phyloP scores from a whole-genome alignment of 92 coral and sea anemone genomes.

The Bergia puertoricense region DNA sequence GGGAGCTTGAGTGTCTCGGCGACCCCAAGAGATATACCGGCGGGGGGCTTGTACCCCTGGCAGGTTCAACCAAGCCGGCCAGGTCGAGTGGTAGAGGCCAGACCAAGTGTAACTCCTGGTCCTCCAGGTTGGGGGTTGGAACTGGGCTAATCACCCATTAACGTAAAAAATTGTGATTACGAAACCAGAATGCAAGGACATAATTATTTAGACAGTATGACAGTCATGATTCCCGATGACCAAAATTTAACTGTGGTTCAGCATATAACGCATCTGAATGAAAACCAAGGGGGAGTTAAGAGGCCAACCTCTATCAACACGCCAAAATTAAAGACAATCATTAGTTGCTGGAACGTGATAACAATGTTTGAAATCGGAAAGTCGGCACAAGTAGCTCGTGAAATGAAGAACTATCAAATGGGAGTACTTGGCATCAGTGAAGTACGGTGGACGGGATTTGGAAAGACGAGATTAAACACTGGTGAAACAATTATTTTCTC shows the following conservation, averaged over 20 bases:
- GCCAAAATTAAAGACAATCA: neutral
- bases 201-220: neutral
- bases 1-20: too few relatives aligned
- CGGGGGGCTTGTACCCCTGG: too few relatives aligned
- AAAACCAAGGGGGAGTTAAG: conserved; percentile 9
- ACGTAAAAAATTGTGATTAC: neutral
- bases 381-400: neutral
- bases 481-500: neutral
- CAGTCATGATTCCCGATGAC: conserved; percentile 13
- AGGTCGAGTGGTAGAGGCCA: too few relatives aligned
- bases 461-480: neutral
- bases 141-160: too few relatives aligned
- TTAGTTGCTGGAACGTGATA: neutral
- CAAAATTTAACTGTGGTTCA: conserved; percentile 10
- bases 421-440: neutral
- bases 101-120: too few relatives aligned
- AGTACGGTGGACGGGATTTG: neutral
- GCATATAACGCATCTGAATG: conserved; percentile 6
- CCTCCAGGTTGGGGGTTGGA: too few relatives aligned
- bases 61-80: neutral
- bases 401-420: neutral
- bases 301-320: neutral
- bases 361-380: neutral
- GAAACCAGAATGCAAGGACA: neutral
- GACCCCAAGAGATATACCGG: too few relatives aligned